Percentiles rank a stretch among this genome's conserved stretches.
Evolutionary conservation across 2,888 invertebrate genomes (phyloP).

Genomic region (Arrhopalites spinosus): DNA sequence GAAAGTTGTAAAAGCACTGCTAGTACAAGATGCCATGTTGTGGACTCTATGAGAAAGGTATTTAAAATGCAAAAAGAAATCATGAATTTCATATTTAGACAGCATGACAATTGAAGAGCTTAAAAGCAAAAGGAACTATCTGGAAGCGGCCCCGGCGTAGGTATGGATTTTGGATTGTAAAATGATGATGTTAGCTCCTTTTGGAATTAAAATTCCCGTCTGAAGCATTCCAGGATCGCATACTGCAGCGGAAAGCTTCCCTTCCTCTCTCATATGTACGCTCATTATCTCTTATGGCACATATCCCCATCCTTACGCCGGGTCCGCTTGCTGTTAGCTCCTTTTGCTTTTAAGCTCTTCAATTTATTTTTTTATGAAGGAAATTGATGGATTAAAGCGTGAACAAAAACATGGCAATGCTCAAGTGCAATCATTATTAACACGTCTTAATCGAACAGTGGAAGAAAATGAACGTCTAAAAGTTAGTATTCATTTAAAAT

Average conservation of each 20-base stretch:
- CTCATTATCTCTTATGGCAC: no score
- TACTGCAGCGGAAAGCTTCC: no score
- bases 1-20: slow-evolving; percentile 59
- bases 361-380: slow-evolving; percentile 57
- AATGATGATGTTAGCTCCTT: neutral
- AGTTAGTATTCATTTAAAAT: slow-evolving; percentile 57
- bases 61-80: no score
- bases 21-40: slow-evolving; percentile 43
- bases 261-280: no score
- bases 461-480: slow-evolving; percentile 63
- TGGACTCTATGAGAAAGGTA: slow-evolving; percentile 47
- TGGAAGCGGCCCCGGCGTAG: no score
- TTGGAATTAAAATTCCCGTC: neutral
- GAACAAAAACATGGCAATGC: slow-evolving; percentile 61
- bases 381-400: slow-evolving; percentile 62
- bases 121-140: no score
- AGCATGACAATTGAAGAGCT: no score
- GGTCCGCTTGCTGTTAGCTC: no score
- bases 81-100: neutral
- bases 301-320: no score
- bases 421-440: slow-evolving; percentile 61
- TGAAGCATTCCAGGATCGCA: no score
- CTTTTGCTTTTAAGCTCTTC: neutral
- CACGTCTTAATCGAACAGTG: slow-evolving; percentile 62
- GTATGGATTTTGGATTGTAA: no score